A percentile compares a stretch with the other conserved stretches of the same genome.
These are phyloP conservation scores for Tamias sibiricus DNA, from an alignment of 2,113 vertebrate genomes.

Conservation along the genomic window DNA sequence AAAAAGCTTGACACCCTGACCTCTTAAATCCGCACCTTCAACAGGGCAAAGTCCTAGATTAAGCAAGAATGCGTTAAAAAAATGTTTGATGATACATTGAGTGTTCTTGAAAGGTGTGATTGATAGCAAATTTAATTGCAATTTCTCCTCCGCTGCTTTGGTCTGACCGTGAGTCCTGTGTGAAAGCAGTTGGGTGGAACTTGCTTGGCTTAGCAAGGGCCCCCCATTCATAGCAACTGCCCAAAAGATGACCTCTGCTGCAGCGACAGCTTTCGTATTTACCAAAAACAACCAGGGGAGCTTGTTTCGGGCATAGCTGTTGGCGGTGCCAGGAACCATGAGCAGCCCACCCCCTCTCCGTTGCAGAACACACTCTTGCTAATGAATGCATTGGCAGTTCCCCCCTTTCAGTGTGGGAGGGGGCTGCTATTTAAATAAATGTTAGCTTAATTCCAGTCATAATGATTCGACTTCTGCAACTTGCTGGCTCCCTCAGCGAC, in stretches of 20 bases:
- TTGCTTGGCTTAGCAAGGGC: slow-evolving; percentile 81
- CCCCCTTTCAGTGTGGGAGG: neutral
- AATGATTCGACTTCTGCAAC: neutral
- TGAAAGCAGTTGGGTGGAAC: slow-evolving; percentile 78
- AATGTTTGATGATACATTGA: slow-evolving; percentile 72
- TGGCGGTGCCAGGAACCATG: neutral
- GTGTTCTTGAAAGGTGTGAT: slow-evolving; percentile 74
- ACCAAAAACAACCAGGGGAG: slow-evolving; percentile 23
- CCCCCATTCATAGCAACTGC: slow-evolving; percentile 52
- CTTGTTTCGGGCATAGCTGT: neutral
- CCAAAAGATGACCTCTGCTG: slow-evolving; percentile 27
- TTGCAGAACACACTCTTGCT: neutral
- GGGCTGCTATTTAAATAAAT: slow-evolving; percentile 24
- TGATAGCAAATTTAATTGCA: slow-evolving; percentile 82
- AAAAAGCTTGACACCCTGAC: slow-evolving; percentile 1
- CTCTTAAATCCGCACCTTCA: slow-evolving; percentile 57
- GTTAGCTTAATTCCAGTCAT: slow-evolving; percentile 13
- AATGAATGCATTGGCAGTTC: neutral
- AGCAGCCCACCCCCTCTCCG: neutral
- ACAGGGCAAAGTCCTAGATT: slow-evolving; percentile 65
- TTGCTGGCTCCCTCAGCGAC: neutral
- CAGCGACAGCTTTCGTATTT: slow-evolving; percentile 43
- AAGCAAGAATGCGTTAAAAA: slow-evolving; percentile 58
- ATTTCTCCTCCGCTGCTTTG: slow-evolving; percentile 80
- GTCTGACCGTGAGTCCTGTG: slow-evolving; percentile 55